Evolutionary conservation across 2,113 vertebrate genomes (phyloP).

Genomic region (Colius striatus): DNA sequence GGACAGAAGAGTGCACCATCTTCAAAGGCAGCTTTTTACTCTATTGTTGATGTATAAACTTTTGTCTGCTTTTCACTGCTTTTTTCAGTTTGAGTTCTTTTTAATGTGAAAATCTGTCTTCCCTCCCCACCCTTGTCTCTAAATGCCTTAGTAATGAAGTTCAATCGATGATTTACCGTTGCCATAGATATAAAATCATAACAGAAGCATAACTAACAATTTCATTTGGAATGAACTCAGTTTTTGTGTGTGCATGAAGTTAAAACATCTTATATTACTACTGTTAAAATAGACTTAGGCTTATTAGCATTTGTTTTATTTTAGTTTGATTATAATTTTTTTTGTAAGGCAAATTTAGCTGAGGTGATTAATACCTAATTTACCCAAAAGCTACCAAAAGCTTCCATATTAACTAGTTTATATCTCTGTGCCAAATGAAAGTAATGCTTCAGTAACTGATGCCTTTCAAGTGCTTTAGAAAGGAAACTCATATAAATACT

Average conservation of each 20-base stretch:
- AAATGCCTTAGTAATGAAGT: conserved; percentile 64
- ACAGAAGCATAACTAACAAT: conserved; percentile 55
- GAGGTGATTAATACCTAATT: neutral
- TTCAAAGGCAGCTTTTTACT: neutral
- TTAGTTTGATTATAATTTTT: neutral
- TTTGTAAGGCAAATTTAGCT: neutral
- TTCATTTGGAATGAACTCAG: conserved; percentile 42
- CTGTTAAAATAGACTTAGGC: neutral
- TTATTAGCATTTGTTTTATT: neutral
- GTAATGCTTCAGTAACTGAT: neutral
- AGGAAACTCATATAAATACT: neutral
- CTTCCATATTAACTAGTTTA: neutral
- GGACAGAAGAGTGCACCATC: neutral
- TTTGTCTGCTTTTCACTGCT: neutral
- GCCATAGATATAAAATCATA: conserved; percentile 61
- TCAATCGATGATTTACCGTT: conserved; percentile 52
- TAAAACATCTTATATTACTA: neutral
- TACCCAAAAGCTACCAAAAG: neutral
- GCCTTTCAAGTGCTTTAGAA: neutral
- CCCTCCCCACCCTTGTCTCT: conserved; percentile 16
- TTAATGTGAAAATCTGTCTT: neutral
- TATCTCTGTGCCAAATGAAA: neutral
- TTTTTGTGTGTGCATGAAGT: neutral
- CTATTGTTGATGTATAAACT: neutral
- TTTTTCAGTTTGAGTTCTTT: conserved; percentile 9